phyloP scores from a whole-genome alignment of 2,797 vertebrate genomes.

The Scarus forsteni region DNA sequence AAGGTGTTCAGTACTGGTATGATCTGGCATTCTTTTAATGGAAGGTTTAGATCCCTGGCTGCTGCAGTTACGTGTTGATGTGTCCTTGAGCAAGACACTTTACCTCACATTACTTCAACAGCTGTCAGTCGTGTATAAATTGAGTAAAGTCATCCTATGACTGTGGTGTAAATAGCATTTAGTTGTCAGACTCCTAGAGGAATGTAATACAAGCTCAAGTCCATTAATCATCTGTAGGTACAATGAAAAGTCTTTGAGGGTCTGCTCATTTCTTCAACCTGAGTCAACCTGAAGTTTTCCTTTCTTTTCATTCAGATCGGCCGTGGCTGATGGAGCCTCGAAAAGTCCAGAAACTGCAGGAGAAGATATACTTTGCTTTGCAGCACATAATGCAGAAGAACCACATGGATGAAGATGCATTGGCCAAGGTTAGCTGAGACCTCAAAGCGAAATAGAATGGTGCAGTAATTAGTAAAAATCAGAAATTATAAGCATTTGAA shows the following conservation, averaged over 20 bases:
- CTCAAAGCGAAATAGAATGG: background rate
- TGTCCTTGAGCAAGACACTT: too few relatives aligned
- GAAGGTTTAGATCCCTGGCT: background rate
- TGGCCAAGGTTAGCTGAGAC: constrained; percentile 90
- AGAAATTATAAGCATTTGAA: too few relatives aligned
- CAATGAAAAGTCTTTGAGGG: too few relatives aligned
- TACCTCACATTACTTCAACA: too few relatives aligned
- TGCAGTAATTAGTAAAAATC: too few relatives aligned
- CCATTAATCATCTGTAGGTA: background rate
- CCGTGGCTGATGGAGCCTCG: constrained; percentile 98
- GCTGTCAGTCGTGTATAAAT: too few relatives aligned
- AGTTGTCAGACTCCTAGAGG: too few relatives aligned
- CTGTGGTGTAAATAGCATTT: too few relatives aligned
- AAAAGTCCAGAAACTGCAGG: constrained; percentile 99
- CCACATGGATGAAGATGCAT: constrained; percentile 95
- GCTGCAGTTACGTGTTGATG: background rate
- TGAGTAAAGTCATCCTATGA: too few relatives aligned
- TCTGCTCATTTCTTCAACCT: too few relatives aligned
- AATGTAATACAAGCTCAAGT: too few relatives aligned
- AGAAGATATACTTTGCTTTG: constrained; percentile 99
- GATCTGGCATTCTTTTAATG: background rate
- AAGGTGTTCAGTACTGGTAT: background rate
- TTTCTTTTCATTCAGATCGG: constrained; percentile 85
- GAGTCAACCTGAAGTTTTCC: background rate
- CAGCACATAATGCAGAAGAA: constrained; percentile 99